Evolutionary conservation across 1,140 invertebrate genomes (phyloP).

Genomic region (Luehdorfia chinensis): DNA sequence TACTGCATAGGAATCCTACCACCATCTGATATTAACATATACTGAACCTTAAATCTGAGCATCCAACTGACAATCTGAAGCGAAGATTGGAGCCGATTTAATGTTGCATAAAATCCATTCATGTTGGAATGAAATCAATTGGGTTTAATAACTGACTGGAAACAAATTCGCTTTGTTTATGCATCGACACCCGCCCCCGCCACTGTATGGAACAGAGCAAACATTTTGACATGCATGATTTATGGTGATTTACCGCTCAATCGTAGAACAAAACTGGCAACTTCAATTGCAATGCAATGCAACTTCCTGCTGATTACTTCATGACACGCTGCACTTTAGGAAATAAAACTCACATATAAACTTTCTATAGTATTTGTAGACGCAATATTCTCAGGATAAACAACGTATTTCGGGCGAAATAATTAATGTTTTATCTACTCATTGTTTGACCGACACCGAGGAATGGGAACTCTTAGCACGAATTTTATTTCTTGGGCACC

Average conservation of each 20-base stretch:
- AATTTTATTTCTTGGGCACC: slow-evolving; percentile 20
- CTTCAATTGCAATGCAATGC: background rate
- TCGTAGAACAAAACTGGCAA: slow-evolving; percentile 18
- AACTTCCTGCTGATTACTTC: slow-evolving; percentile 17
- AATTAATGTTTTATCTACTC: slow-evolving; percentile 46
- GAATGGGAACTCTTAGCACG: slow-evolving; percentile 21
- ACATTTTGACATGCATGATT: slow-evolving; percentile 47
- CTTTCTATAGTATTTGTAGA: no score
- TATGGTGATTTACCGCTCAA: slow-evolving; percentile 42
- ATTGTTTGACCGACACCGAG: slow-evolving; percentile 25
- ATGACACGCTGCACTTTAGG: background rate
- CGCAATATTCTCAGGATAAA: slow-evolving; percentile 8
- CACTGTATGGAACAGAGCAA: slow-evolving; percentile 32
- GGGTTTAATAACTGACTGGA: slow-evolving; percentile 28
- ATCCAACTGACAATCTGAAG: slow-evolving; percentile 13
- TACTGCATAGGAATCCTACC: background rate
- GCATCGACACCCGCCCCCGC: slow-evolving; percentile 20
- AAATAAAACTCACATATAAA: slow-evolving; percentile 12
- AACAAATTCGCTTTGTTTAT: slow-evolving; percentile 21
- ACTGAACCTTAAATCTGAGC: slow-evolving; percentile 1
- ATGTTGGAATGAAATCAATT: slow-evolving; percentile 26
- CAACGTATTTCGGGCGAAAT: slow-evolving; percentile 20
- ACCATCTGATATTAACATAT: slow-evolving; percentile 2
- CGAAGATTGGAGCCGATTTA: slow-evolving; percentile 20
- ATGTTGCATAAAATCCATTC: slow-evolving; percentile 18